A percentile compares a stretch with the other conserved stretches of the same genome.
phyloP scores from a whole-genome alignment of 2,113 vertebrate species.

The Mellivora capensis region DNA sequence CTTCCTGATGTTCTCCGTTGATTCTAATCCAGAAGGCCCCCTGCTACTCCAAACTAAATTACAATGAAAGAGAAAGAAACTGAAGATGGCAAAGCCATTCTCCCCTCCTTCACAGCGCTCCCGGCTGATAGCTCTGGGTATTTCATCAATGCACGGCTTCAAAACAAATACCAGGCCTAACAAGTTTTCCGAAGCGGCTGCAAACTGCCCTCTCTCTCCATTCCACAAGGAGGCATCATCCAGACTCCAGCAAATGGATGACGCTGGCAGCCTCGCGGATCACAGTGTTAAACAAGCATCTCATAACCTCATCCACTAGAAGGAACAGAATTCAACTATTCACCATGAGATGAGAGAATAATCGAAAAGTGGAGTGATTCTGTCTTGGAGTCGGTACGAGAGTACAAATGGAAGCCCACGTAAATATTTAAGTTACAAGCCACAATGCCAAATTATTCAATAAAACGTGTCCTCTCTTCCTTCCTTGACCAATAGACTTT shows the following conservation, averaged over 20 bases:
- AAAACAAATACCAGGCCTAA: constrained; percentile 1
- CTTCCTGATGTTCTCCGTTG: background rate
- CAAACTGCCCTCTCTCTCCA: background rate
- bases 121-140: background rate
- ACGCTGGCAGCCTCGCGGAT: background rate
- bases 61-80: background rate
- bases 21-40: background rate
- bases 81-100: background rate
- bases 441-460: background rate
- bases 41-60: background rate
- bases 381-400: background rate
- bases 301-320: background rate
- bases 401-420: background rate
- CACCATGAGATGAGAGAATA: background rate
- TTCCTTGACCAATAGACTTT: constrained; percentile 8
- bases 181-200: background rate
- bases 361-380: background rate
- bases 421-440: constrained; percentile 34
- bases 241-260: background rate
- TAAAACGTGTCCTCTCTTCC: background rate
- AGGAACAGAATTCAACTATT: background rate
- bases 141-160: background rate
- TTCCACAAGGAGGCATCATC: background rate
- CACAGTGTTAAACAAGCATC: background rate
- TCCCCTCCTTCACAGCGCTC: background rate